These are phyloP conservation scores for Syngnathus scovelli DNA, from an alignment of 2,113 vertebrate genomes.

Conservation along the genomic window DNA sequence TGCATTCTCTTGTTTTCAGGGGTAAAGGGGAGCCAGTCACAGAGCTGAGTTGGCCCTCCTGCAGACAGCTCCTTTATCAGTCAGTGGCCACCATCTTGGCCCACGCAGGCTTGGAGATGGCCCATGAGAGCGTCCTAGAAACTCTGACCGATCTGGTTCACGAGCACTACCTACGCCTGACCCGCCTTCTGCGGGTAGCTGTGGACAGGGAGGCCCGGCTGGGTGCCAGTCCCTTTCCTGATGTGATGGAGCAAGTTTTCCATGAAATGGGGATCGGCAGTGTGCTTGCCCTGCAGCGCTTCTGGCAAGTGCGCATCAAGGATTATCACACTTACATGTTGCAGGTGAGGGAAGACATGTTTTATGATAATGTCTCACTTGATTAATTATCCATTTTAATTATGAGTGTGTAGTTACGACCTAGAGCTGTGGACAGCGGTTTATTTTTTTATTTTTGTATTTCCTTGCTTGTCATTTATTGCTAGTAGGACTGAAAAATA, in stretches of 20 bases:
- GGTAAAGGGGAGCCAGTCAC: slow-evolving; percentile 95
- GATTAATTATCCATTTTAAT: background rate
- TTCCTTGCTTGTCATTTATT: background rate
- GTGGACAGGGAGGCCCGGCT: slow-evolving; percentile 88
- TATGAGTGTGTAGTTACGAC: background rate
- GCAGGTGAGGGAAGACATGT: slow-evolving; percentile 74
- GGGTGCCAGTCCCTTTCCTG: slow-evolving; percentile 87
- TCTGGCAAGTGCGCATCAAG: slow-evolving; percentile 97
- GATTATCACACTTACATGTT: slow-evolving; percentile 97
- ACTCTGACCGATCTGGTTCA: slow-evolving; percentile 89
- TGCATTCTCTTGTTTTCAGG: slow-evolving; percentile 54
- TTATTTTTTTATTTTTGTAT: background rate
- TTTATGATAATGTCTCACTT: background rate
- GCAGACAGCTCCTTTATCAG: slow-evolving; percentile 94
- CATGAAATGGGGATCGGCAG: slow-evolving; percentile 94
- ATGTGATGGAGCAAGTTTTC: slow-evolving; percentile 95
- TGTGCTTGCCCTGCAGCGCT: slow-evolving; percentile 88
- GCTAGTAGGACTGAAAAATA: background rate
- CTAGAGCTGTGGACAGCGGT: background rate
- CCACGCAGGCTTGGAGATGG: slow-evolving; percentile 88
- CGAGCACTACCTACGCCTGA: slow-evolving; percentile 89
- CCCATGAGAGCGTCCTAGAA: slow-evolving; percentile 92
- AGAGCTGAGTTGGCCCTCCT: slow-evolving; percentile 90
- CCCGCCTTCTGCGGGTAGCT: slow-evolving; percentile 83
- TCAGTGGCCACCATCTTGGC: slow-evolving; percentile 92